Base-by-base conservation (phyloP, 2,888 invertebrate species). In the Athrips mouffetella region DNA sequence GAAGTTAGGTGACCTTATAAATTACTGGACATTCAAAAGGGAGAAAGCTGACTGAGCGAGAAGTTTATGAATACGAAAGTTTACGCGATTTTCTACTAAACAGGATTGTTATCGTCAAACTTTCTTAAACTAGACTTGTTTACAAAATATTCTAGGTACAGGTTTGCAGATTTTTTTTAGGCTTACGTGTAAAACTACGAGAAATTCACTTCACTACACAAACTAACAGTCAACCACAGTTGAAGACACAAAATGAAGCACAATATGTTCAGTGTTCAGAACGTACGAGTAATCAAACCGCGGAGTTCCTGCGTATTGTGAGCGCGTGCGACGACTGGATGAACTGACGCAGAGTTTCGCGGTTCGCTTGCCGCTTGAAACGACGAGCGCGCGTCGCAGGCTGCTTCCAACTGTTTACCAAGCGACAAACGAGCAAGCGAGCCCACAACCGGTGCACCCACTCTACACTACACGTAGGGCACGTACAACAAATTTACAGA, bases 241-340 rank as follows among this genome's bases (percentile, higher is more conserved):
- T 29, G 16, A 3, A 29, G 30, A 42, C 29, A 29, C 42, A 30
- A 6, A 30, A 20, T 18, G 21, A 30, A 45, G 30, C 39, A 35
- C 45, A 45, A 39, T 33, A 50, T 55, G 66, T 68, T 68, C 66
- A 73, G 64, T 47, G 58, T 53, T 50, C 50, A 37, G 41, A 45
- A 45, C 48, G 47, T 62, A 61, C 55, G 58, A n/a, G n/a, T n/a
- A 13, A 66, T 62, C 67, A 67, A 63, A 77, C 70, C 73, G 76
- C 77, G 71, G 60, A 82, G 77, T 79, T 84, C 82, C 81, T 82
- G 80, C 70, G 65, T 69, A 76, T 80, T 84, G 80, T 84, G 63
- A 54, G 52, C 55, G 62, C 60, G 61, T 58, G 55, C 51, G 52
- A 44, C 46, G 48, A 47, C 52, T 55, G 44, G 15, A 13, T 16